Base-by-base conservation (phyloP, 1,140 invertebrate genomes). In the Muscidifurax raptorellus region DNA sequence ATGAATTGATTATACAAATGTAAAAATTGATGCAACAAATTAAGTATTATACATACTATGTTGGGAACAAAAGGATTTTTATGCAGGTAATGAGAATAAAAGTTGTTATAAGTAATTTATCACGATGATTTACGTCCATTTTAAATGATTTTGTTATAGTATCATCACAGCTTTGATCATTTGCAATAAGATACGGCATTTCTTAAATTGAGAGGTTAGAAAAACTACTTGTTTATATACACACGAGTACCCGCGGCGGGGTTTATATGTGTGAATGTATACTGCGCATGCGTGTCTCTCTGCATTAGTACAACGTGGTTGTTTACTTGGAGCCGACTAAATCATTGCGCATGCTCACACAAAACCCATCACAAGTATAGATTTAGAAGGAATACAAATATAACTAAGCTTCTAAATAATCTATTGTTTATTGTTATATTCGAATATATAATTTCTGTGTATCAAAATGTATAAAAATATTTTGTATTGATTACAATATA, bases 1-100 rank as follows among this genome's bases (percentile, higher is more conserved):
- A 86, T 71, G 22, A 22, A 71, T 69, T 75, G 47, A 28, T 44
- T 66, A 80, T 83, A 83, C 79, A 27, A 30, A 84, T 28, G 15
- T 25, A 28, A 69, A 6, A 28, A 69, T 28, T 69, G 27, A 79
- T 72, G 36, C n/a, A 80, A 32, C 25, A 85, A 82, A 82, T 52
- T 75, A 59, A 6, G 66, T 30, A 36, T 15, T 30, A 40, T 88
- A 94, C 95, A 91, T 94, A 96, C 95, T 96, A 96, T 18, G 94
- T 92, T 25, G 95, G 95, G 83, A 96, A 94, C 64, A 96, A 89
- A 28, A 96, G 91, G 64, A 95, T 86, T 91, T 96, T 96, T 32
- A 96, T 85, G 86, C 94, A 95, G 28, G 94, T 93, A 7, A 94
- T 85, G 4, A 94, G 84, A 87, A 92, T 80, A 87, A 94, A 91